Base-by-base conservation (phyloP, 2,888 invertebrate genomes). In the Agrilus biguttatus region DNA sequence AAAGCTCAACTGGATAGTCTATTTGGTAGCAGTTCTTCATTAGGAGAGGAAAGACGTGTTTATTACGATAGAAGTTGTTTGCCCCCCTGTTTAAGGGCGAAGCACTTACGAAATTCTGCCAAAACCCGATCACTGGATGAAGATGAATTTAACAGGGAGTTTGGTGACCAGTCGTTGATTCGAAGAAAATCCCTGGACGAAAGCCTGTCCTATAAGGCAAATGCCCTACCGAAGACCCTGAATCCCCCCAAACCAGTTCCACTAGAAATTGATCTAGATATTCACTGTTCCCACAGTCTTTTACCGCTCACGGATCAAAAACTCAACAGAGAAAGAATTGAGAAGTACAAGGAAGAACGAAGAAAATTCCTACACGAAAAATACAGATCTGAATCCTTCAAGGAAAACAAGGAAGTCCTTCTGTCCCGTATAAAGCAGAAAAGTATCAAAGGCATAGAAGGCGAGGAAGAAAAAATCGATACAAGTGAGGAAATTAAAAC, bases 301-400 rank as follows among this genome's bases (percentile, higher is more conserved):
- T 37, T 42, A 14, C 38, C 42, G 36, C 50, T 53, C 23, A 56
- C 60, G n/a, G 58, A 60, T 43, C 57, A 58, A 44, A 63, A 81
- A 46, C 59, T 79, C 17, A 82, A 83, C 54, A 69, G 90, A 38
- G 89, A 90, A 58, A 68, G 90, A 37, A 88, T 91, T 49, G 89
- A 91, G 63, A 83, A 84, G 60, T 91, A 90, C 61, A 91, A 91
- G 66, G 88, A 90, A 59, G 90, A 91, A 58, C 69, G 90, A n/a
- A 71, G 91, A 40, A 82, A 80, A 52, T 85, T 87, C 55, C 66
- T 90, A 12, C 75, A 88, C 37, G 88, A 90, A 58, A 89, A 88
- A 61, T 89, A 88, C 60, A 81, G 85, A 48, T 81, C 85, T 1
- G 87, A 87, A 52, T 82, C 86, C 8, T 81, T 89, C 46, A 72